Percentiles rank a stretch among this genome's conserved stretches.
These are phyloP conservation scores for Toxotes lorentzi DNA, from an alignment of 2,797 vertebrate genomes.

Conservation along the genomic window DNA sequence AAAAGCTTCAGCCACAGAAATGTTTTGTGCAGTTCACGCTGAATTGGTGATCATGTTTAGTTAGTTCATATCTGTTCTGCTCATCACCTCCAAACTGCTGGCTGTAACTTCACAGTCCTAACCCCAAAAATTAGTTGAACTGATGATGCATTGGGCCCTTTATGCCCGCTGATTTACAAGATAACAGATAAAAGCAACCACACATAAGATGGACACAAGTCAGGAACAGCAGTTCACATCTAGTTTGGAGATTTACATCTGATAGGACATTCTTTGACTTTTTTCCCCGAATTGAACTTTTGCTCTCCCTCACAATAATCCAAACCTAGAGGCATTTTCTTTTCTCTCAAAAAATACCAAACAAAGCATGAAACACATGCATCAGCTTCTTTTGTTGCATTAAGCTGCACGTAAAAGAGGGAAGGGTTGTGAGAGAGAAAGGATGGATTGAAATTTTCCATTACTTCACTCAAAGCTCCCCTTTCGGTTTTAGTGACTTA, in stretches of 20 bases:
- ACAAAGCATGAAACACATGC: constrained; percentile 76
- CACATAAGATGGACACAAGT: constrained; percentile 17
- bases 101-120: constrained; percentile 2
- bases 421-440: constrained; percentile 71
- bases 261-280: constrained; percentile 30
- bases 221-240: constrained; percentile 5
- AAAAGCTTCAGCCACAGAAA: background rate
- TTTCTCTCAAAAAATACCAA: constrained; percentile 55
- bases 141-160: background rate
- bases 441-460: constrained; percentile 82
- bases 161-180: constrained; percentile 30
- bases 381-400: constrained; percentile 78
- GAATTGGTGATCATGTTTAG: background rate
- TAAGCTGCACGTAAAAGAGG: constrained; percentile 76
- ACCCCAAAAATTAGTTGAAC: constrained; percentile 25
- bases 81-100: background rate
- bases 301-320: constrained; percentile 43
- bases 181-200: constrained; percentile 32
- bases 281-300: constrained; percentile 40
- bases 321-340: constrained; percentile 53
- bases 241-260: constrained; percentile 37
- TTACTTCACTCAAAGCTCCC: constrained; percentile 79
- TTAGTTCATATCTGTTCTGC: background rate
- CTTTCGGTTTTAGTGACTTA: constrained; percentile 76
- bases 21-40: background rate